Evolutionary conservation across 2,888 invertebrate genomes (phyloP), one percentile per base, ranked within the genome.

Genomic region (Spodoptera picta): DNA sequence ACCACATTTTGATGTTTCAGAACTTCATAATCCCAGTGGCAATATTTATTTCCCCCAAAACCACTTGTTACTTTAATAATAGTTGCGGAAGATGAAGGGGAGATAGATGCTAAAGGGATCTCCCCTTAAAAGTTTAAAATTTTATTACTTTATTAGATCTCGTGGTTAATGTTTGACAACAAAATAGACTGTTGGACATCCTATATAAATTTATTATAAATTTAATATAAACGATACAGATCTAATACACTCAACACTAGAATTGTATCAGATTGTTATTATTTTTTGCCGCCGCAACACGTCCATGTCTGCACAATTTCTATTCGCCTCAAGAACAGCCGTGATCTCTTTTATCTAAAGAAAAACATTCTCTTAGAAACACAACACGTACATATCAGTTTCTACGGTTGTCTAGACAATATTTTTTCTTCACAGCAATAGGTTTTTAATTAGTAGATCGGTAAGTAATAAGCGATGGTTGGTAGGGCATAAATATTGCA

Each of bases 401-500:
- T 75, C 73, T 69, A 70, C 68, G 80, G 65, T 69, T 67, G 76
- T 76, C 77, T 68, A 76, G 80, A 74, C 72, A 56, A 64, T 63
- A 74, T 83, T 84, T 85, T 87, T 81, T 87, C 75, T 64, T 67
- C 56, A 74, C 57, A 66, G 67, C 79, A 82, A 85, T 85, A 83
- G 83, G 79, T 84, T 84, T 87, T 83, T 89, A 87, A 89, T 90
- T 85, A 88, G 83, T 67, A 50, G 49, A 73, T 73, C 60, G 76
- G 74, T 77, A 73, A 79, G 82, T 83, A 83, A 84, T 86, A 85
- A 83, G 80, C 80, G 83, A 69, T 77, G 75, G 82, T 80, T 75
- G 67, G 83, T 77, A 62, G 63, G 74, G 72, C 84, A 91, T 91
- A 87, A 91, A 91, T 91, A 92, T 91, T 92, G 88, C 83, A 92